Base-by-base conservation (phyloP, 2,113 vertebrate species). In the Poeciliopsis prolifica region DNA sequence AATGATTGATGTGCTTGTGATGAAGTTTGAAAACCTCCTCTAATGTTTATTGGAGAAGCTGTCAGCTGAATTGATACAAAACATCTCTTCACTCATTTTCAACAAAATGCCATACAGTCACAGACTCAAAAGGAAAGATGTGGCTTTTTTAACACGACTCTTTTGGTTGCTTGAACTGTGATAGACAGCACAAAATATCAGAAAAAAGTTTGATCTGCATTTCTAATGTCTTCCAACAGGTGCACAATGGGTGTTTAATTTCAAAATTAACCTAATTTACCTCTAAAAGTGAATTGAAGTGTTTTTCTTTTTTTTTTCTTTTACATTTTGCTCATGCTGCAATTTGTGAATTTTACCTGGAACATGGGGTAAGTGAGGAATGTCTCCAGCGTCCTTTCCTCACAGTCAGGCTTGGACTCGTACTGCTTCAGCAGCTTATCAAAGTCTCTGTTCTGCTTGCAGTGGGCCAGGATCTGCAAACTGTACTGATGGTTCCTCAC, bases 301-400 rank as follows among this genome's bases (percentile, higher is more conserved):
- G 13, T 62, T 30, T 29, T 63, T 15, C 3, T 30, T 1, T 19
- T 40, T 42, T 42, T 42, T 42, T 42, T 37, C 10, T 37, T 2
- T 65, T 13, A n/a, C 12, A 2, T n/a, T 3, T 17, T 64, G 4
- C 26, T 62, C 28, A 17, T 12, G 17, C 44, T 48, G 44, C 1
- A 48, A 64, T 14, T 1, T 17, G 19, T 40, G 65, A 0, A 26
- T 77, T 44, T 51, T 22, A 93, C 92, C 71, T 90, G 98, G 92
- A 99, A 99, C 97, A 99, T 99, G 78, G 98, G 98, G 83, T 98
- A 99, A 24, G 98, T 99, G 76, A 99, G 96, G 90, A 99, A 99
- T 71, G 97, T 98, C 94, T 99, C 97, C 87, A 99, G 90, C 0
- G 98, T 99, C 77, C 97, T 91, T 94, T 99, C 98, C 92, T 99